phyloP scores from a whole-genome alignment of 2,888 invertebrate species.

The Rhimphoctona megacephalus region DNA sequence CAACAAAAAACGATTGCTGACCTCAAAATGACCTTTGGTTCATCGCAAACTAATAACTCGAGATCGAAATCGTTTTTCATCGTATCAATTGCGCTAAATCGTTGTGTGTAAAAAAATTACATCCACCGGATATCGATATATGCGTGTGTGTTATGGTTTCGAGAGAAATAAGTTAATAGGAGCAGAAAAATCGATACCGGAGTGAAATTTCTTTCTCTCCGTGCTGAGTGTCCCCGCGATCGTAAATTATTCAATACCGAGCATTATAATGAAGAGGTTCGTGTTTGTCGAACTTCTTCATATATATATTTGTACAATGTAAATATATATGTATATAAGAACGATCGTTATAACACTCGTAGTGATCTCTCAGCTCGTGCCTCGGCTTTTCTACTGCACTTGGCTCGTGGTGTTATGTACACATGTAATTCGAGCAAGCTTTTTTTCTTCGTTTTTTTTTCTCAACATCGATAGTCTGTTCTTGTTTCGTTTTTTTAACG shows the following conservation, averaged over 20 bases:
- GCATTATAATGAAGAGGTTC: conserved; percentile 26
- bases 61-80: not conserved
- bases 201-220: conserved; percentile 50
- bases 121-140: conserved; percentile 19
- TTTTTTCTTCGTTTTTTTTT: conserved; percentile 1
- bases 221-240: conserved; percentile 15
- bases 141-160: conserved; percentile 10
- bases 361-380: conserved; percentile 21
- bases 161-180: conserved; percentile 15
- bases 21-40: not conserved
- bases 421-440: conserved; percentile 12
- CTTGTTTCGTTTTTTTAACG: not conserved
- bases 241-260: conserved; percentile 57
- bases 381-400: conserved; percentile 16
- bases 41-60: not conserved
- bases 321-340: conserved; percentile 11
- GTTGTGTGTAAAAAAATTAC: conserved; percentile 2
- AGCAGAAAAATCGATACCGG: conserved; percentile 37
- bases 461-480: not conserved
- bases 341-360: conserved; percentile 19
- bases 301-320: not conserved
- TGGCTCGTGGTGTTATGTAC: conserved; percentile 5
- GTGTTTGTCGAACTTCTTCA: not conserved
- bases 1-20: not conserved
- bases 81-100: not conserved